These are phyloP conservation scores for Agelas oroides DNA, from an alignment of 37 sponge, comb jelly and placozoan species.

Conservation along the genomic window DNA sequence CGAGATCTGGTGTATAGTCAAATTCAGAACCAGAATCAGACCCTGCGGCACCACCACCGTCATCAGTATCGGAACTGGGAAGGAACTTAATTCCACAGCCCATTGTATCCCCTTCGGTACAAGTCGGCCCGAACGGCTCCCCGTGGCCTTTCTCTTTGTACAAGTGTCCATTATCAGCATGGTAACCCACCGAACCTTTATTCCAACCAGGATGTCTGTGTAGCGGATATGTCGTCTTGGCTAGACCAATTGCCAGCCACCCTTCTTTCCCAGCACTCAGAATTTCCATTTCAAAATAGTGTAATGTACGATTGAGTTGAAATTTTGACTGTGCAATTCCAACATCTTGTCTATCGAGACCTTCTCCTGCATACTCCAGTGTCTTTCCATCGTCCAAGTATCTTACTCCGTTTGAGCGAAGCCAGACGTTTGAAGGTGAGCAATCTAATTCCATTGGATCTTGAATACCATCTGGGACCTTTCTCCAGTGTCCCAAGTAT, in stretches of 20 bases:
- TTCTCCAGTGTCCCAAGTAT: conserved; percentile 73
- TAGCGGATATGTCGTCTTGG: conserved; percentile 67
- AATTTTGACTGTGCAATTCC: conserved; percentile 71
- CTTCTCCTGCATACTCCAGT: conserved; percentile 67
- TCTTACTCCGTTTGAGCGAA: conserved; percentile 67
- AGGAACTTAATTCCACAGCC: conserved; percentile 79
- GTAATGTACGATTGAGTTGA: conserved; percentile 47
- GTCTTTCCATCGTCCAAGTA: conserved; percentile 65
- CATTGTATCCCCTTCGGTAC: conserved; percentile 67
- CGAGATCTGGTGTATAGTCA: background rate
- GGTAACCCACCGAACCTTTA: conserved; percentile 75
- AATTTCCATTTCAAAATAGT: conserved; percentile 88
- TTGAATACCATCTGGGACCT: conserved; percentile 14
- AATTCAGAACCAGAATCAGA: conserved; percentile 23
- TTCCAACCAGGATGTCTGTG: conserved; percentile 80
- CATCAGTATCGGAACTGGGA: background rate
- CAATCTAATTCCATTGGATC: conserved; percentile 53
- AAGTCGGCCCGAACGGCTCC: conserved; percentile 70
- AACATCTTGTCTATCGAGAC: conserved; percentile 56
- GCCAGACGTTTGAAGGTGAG: conserved; percentile 62
- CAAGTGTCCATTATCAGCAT: conserved; percentile 78
- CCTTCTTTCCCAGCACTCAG: conserved; percentile 65
- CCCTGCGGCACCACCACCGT: background rate
- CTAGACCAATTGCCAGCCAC: conserved; percentile 82
- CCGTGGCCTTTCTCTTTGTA: conserved; percentile 68